These are phyloP conservation scores for Brienomyrus brachyistius DNA, from an alignment of 2,113 vertebrate genomes.

Conservation along the genomic window DNA sequence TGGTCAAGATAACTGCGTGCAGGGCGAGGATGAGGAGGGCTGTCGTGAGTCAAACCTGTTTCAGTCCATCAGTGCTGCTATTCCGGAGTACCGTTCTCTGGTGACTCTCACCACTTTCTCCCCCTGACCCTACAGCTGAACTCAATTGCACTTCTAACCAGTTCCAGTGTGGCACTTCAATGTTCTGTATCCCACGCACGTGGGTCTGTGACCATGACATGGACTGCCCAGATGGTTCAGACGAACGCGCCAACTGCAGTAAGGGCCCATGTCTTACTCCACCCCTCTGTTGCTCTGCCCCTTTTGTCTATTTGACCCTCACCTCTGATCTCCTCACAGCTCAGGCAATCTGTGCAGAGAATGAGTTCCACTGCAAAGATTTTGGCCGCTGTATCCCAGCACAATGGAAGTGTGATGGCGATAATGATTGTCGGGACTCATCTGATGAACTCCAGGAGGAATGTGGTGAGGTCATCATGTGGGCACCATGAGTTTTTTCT, in stretches of 20 bases:
- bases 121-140: conserved; percentile 65
- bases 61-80: not conserved
- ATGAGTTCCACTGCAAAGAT: conserved; percentile 92
- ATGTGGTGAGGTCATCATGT: conserved; percentile 68
- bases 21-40: conserved; percentile 90
- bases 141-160: conserved; percentile 93
- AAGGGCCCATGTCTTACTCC: conserved; percentile 39
- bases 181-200: conserved; percentile 89
- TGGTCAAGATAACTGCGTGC: conserved; percentile 88
- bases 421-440: conserved; percentile 85
- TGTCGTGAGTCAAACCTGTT: conserved; percentile 72
- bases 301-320: not conserved
- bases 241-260: conserved; percentile 94
- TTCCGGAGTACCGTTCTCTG: not conserved
- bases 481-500: not conserved
- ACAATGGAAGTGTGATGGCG: conserved; percentile 90
- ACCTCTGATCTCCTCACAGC: conserved; percentile 51
- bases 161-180: conserved; percentile 95
- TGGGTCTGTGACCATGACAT: conserved; percentile 96
- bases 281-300: not conserved
- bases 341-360: conserved; percentile 88
- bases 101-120: not conserved
- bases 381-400: conserved; percentile 88
- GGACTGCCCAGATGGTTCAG: conserved; percentile 87
- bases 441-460: conserved; percentile 93